A percentile compares a stretch with the other conserved stretches of the same genome.
These are phyloP conservation scores for Eudemis profundana DNA, from an alignment of 2,888 invertebrate genomes.

Conservation along the genomic window DNA sequence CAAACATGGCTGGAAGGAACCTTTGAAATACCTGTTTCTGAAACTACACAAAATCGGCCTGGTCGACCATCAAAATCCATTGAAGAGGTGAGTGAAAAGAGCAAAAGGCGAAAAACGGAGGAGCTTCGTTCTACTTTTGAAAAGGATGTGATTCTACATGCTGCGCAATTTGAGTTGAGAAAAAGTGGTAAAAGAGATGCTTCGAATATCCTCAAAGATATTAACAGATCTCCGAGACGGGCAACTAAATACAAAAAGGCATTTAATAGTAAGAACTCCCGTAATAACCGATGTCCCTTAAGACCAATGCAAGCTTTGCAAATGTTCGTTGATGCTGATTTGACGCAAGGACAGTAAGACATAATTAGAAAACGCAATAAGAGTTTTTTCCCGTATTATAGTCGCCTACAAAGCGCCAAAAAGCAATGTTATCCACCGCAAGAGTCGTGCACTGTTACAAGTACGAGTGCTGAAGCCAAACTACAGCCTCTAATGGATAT, in stretches of 20 bases:
- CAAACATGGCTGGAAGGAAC: neutral
- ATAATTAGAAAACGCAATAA: neutral
- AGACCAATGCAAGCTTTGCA: neutral
- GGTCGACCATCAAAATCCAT: neutral
- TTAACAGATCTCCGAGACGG: neutral
- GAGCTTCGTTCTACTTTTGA: neutral
- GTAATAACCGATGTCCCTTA: neutral
- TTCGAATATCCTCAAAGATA: neutral
- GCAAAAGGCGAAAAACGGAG: neutral
- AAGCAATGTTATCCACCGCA: neutral
- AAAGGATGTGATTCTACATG: neutral
- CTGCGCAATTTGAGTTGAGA: neutral
- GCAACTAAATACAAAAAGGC: slow-evolving; percentile 8
- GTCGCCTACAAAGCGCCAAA: neutral
- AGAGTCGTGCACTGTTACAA: slow-evolving; percentile 1
- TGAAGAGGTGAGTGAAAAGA: neutral
- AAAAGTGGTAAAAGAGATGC: slow-evolving; percentile 1
- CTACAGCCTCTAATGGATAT: slow-evolving; percentile 5
- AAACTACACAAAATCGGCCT: neutral
- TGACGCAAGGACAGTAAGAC: neutral
- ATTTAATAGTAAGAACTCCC: neutral
- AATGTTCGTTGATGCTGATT: neutral
- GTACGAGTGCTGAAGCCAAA: neutral
- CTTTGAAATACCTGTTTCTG: slow-evolving; percentile 2
- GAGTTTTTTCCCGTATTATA: neutral